phyloP scores from a whole-genome alignment of 2,797 vertebrate genomes.

The Scomberomorus guttatus region DNA sequence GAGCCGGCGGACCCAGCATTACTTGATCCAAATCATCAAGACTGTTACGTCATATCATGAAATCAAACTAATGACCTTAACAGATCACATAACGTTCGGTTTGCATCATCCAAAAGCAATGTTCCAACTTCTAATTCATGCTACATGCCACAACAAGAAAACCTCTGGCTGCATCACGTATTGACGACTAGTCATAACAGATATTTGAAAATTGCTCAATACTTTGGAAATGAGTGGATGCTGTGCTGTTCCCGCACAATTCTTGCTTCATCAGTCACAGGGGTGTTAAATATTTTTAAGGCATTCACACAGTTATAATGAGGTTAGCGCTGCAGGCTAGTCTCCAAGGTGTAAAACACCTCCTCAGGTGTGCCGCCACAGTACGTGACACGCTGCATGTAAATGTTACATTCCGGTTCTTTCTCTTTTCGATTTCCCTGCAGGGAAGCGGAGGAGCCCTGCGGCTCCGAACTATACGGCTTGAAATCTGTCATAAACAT shows the following conservation, averaged over 20 bases:
- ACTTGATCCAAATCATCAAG: constrained; percentile 35
- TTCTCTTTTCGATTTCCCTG: constrained; percentile 20
- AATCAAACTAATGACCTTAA: constrained; percentile 16
- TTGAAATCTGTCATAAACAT: constrained; percentile 26
- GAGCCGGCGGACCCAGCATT: constrained; percentile 8
- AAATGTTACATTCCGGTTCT: constrained; percentile 21
- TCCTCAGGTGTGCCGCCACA: constrained; percentile 7
- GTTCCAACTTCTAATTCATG: background rate
- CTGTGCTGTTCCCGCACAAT: constrained; percentile 18
- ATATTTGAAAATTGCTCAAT: constrained; percentile 69
- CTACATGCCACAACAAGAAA: constrained; percentile 65
- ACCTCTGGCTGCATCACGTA: constrained; percentile 40
- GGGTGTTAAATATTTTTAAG: constrained; percentile 5
- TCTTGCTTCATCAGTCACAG: constrained; percentile 24
- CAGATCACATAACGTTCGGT: constrained; percentile 19
- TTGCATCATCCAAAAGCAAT: constrained; percentile 42
- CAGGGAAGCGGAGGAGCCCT: constrained; percentile 9
- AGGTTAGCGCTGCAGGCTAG: constrained; percentile 11
- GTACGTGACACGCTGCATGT: constrained; percentile 9
- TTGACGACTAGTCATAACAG: constrained; percentile 49
- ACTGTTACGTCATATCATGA: background rate
- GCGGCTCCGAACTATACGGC: constrained; percentile 7
- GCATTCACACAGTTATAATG: constrained; percentile 20
- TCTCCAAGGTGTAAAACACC: constrained; percentile 7
- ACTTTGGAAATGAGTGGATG: constrained; percentile 57